phyloP scores from a whole-genome alignment of 92 coral and sea anemone genomes.

The Umimayanthus kanabou region DNA sequence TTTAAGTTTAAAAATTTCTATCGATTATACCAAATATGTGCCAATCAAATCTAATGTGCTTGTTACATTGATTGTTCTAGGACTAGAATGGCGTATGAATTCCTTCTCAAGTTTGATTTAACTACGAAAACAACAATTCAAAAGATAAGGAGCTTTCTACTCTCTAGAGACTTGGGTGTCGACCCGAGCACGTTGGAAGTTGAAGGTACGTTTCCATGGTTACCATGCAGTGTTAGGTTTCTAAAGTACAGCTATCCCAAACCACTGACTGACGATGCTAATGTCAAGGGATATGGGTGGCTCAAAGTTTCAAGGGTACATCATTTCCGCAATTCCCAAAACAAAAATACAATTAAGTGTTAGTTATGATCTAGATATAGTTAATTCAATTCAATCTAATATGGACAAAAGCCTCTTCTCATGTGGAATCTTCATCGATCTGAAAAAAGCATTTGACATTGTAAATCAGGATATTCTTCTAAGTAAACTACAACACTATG shows the following conservation, averaged over 20 bases:
- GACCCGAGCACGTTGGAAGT: neutral
- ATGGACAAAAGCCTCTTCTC: too few relatives aligned
- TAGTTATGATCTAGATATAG: too few relatives aligned
- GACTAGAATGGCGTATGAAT: neutral
- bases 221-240: neutral
- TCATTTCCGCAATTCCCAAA: too few relatives aligned
- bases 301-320: too few relatives aligned
- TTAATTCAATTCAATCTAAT: too few relatives aligned
- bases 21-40: neutral
- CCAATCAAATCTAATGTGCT: neutral
- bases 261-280: neutral
- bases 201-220: neutral
- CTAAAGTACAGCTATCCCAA: neutral
- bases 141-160: neutral
- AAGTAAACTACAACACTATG: too few relatives aligned
- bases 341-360: too few relatives aligned
- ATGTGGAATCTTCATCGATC: too few relatives aligned
- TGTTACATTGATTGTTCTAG: neutral
- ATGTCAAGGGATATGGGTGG: neutral
- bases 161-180: neutral
- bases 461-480: too few relatives aligned
- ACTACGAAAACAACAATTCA: neutral
- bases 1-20: neutral
- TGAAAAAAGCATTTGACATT: too few relatives aligned
- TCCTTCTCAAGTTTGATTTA: conserved; percentile 13